Evolutionary conservation across 64 coral and sea anemone genomes (phyloP), one percentile per base, ranked within the genome.

Genomic region (Trachythela sp.): DNA sequence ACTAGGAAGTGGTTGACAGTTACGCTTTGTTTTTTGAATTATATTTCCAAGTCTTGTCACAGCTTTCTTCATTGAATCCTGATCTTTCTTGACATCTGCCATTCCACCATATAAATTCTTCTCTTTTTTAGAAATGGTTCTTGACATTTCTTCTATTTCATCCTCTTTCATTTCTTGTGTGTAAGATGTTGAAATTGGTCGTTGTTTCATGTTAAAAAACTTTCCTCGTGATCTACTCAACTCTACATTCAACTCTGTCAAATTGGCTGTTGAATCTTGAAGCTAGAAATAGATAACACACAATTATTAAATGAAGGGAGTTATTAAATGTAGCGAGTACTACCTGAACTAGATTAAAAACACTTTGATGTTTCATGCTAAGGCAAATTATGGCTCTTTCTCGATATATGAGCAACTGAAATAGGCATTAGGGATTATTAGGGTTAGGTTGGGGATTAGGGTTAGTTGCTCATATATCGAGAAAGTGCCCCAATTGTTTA

Each of bases 31-130:
- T 89, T 99, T 99, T n/a, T 93, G 86, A 13, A 99, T 75, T 87
- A 99, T 86, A 56, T 92, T 99, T 83, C 92, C 89, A 42, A 95
- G 49, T 91, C 92, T 99, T 86, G 94, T 94, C 9, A 99, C 86
- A 33, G 93, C 96, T 88, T 99, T 99, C 86, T 99, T 99, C 84
- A 95, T 58, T 9, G 96, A 93, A 59, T 99, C 96, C 92, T 99
- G 96, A 54, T 99, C 90, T 86, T 91, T 87, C 88, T 99, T 99
- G 30, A 99, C 96, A 64, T 93, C 96, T 37, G 96, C 94, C 96
- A 99, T 99, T 80, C 96, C 96, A 88, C 95, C 96, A 68, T 99
- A 99, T 2, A 99, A 90, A 31, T 93, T 99, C 89, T 99, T 99
- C 86, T 99, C 96, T 35, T 92, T 84, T 48, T 99, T 91, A 34